phyloP scores from a whole-genome alignment of 2,113 vertebrate species.

The Tautogolabrus adspersus region DNA sequence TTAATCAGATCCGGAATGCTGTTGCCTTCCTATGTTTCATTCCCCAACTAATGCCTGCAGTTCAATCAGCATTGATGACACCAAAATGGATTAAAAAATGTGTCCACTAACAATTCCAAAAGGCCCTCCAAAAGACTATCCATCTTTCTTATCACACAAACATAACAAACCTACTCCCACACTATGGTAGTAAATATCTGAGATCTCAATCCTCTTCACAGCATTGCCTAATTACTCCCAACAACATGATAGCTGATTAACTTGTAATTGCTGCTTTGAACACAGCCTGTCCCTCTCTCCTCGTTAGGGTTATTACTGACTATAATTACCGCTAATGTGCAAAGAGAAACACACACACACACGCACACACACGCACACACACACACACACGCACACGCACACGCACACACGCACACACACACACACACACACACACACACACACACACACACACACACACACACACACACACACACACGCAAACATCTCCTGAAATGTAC shows the following conservation, averaged over 20 bases:
- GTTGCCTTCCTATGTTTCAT: neutral
- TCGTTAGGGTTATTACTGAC: conserved; percentile 98
- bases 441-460: conserved; percentile 64
- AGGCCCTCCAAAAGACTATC: neutral
- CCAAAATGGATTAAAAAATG: neutral
- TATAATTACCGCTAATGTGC: conserved; percentile 99
- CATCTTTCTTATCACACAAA: conserved; percentile 14
- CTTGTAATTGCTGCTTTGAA: conserved; percentile 99
- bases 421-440: conserved; percentile 49
- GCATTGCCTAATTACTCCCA: conserved; percentile 93
- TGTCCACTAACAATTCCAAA: neutral
- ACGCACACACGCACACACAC: conserved; percentile 70
- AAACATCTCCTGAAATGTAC: too few relatives aligned
- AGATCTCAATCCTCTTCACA: conserved; percentile 76
- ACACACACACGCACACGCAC: conserved; percentile 63
- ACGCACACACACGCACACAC: conserved; percentile 26
- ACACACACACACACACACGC: conserved; percentile 58
- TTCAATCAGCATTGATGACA: neutral
- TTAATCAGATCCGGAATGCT: too few relatives aligned
- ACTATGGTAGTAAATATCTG: conserved; percentile 72
- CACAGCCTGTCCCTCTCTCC: conserved; percentile 95
- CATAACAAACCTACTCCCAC: conserved; percentile 35
- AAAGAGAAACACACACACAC: conserved; percentile 64
- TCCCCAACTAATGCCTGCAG: neutral
- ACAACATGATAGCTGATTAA: conserved; percentile 99